Evolutionary conservation across 2,888 invertebrate species (phyloP), one percentile per base, ranked within the genome.

Genomic region (Camponotus fellah): DNA sequence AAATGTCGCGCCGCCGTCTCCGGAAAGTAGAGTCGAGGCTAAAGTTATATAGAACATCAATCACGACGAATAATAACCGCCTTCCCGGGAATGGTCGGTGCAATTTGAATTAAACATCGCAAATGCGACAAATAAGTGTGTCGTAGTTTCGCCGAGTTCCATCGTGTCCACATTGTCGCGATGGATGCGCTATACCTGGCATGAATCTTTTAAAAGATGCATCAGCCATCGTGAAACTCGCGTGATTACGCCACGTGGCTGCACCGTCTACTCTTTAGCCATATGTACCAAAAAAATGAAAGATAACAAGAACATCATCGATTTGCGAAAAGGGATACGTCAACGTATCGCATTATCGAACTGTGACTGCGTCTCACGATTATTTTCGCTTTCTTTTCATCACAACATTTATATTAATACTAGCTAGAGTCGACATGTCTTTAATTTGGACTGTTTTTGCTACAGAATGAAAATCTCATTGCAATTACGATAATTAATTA

Each of bases 101-200:
- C 58, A 72, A 72, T 58, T 71, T 80, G 79, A 80, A 80, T 80
- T 80, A 80, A 80, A 80, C 72, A 80, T 80, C 43, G 68, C 60
- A 72, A 58, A 71, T 79, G 79, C 79, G n/a, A 58, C 79, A 79
- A 79, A 79, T 79, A 79, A 79, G 79, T 71, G n/a, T 79, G 79
- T n/a, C 79, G 79, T 80, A 80, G 79, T 80, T 80, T 80, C 79
- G 72, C 79, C 60, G 79, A 80, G 72, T 80, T 80, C 60, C 26
- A 14, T 46, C 58, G 46, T 34, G 71, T 46, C 32, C 10, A 46
- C 60, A 80, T 80, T 80, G 60, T 60, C 12, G 17, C 60, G 21
- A 60, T 21, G 34, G 46, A 14, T 34, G 68, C 77, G 37, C 66
- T 80, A 80, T 80, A 80, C 79, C 79, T 72, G 46, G 72, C 37